Evolutionary conservation across 2,888 invertebrate genomes (phyloP).

Genomic region (Nebria salina): DNA sequence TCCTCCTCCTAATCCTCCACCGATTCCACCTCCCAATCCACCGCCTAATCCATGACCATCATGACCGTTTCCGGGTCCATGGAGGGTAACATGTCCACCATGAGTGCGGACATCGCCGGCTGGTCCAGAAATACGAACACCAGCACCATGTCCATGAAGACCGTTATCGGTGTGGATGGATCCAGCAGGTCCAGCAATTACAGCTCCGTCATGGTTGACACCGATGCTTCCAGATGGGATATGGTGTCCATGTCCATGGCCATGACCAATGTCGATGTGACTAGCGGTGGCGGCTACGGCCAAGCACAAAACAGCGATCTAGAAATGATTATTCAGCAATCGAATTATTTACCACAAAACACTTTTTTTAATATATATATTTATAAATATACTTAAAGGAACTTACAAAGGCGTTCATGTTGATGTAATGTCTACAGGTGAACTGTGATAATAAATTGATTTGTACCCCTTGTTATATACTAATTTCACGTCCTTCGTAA

Average conservation of each 20-base stretch:
- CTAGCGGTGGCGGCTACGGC: constrained; percentile 32
- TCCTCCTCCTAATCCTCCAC: constrained; percentile 20
- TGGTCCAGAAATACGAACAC: constrained; percentile 35
- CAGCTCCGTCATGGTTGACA: constrained; percentile 31
- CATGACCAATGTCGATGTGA: constrained; percentile 10
- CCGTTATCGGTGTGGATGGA: constrained; percentile 33
- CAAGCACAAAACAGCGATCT: constrained; percentile 31
- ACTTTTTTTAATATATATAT: neutral
- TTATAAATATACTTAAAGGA: neutral
- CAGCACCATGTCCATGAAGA: constrained; percentile 33
- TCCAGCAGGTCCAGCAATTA: constrained; percentile 42
- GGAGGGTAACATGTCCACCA: constrained; percentile 27
- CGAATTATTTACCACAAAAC: too few species aligned
- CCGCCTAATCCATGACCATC: constrained; percentile 8
- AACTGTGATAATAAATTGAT: constrained; percentile 18
- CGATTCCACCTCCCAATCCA: constrained; percentile 19
- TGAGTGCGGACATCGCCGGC: constrained; percentile 32
- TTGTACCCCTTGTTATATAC: constrained; percentile 32
- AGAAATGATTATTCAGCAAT: neutral
- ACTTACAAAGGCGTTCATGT: constrained; percentile 44
- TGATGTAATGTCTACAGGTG: constrained; percentile 8
- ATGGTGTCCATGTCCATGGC: constrained; percentile 21
- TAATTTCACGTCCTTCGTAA: constrained; percentile 28
- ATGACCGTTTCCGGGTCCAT: constrained; percentile 28
- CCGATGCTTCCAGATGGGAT: constrained; percentile 31